Evolutionary conservation across 2,797 vertebrate genomes (phyloP).

Genomic region (Labeo calbasu): DNA sequence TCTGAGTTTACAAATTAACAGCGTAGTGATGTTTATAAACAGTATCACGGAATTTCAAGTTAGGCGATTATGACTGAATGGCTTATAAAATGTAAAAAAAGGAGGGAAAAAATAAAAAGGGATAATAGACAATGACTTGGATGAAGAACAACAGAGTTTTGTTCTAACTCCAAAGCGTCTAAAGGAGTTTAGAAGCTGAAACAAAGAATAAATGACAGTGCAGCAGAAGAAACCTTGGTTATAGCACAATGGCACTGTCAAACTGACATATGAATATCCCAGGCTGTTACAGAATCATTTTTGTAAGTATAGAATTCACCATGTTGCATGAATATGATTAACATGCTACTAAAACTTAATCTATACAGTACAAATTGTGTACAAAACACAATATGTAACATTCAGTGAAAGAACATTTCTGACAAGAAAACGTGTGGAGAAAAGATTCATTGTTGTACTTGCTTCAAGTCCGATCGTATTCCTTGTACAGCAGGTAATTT

Average conservation of each 20-base stretch:
- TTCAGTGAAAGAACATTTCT: constrained; percentile 58
- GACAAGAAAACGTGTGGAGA: constrained; percentile 44
- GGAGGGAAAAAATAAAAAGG: background rate
- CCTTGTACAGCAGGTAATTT: constrained; percentile 76
- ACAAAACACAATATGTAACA: background rate
- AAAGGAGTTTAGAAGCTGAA: background rate
- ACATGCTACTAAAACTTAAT: background rate
- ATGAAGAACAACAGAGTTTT: background rate
- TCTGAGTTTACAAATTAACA: constrained; percentile 29
- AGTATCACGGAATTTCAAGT: background rate
- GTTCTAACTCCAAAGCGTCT: constrained; percentile 1
- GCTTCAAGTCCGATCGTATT: constrained; percentile 77
- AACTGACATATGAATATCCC: background rate
- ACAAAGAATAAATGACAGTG: background rate
- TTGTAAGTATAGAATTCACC: background rate
- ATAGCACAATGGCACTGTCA: background rate
- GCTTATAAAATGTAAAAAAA: background rate
- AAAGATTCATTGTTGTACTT: background rate
- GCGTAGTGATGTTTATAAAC: background rate
- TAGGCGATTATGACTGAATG: background rate
- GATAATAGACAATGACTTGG: background rate
- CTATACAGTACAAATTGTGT: background rate
- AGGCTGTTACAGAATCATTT: background rate
- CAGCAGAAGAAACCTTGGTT: background rate
- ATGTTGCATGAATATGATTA: background rate